These are phyloP conservation scores for Naja naja DNA, from an alignment of 2,113 vertebrate genomes.

Conservation along the genomic window DNA sequence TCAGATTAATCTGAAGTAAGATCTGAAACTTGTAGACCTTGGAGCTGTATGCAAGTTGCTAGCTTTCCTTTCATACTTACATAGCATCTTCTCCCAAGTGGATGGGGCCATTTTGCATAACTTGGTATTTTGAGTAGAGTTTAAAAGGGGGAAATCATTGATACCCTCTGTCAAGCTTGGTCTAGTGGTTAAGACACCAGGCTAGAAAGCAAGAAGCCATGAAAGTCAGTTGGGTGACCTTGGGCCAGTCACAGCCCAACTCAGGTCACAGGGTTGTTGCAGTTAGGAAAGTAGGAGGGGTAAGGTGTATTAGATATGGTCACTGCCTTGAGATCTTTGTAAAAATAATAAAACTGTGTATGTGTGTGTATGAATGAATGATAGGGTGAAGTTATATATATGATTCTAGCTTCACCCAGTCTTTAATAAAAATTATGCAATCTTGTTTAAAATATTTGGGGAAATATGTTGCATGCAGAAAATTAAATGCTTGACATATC, in stretches of 20 bases:
- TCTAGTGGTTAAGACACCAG: not conserved
- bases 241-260: too few species aligned
- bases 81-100: not conserved
- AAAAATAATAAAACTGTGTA: too few species aligned
- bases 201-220: not conserved
- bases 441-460: not conserved
- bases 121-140: not conserved
- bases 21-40: not conserved
- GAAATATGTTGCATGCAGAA: not conserved
- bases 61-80: not conserved
- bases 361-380: not conserved
- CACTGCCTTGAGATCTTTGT: not conserved
- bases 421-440: not conserved
- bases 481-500: not conserved
- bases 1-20: not conserved
- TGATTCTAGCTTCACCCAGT: not conserved
- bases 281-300: not conserved
- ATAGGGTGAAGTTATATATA: too few species aligned
- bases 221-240: not conserved
- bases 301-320: not conserved
- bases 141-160: not conserved
- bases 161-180: not conserved
- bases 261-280: not conserved
- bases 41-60: not conserved
- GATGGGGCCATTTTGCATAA: not conserved